Evolutionary conservation across 2,113 vertebrate genomes (phyloP).

Genomic region (Pseudopodoces humilis): DNA sequence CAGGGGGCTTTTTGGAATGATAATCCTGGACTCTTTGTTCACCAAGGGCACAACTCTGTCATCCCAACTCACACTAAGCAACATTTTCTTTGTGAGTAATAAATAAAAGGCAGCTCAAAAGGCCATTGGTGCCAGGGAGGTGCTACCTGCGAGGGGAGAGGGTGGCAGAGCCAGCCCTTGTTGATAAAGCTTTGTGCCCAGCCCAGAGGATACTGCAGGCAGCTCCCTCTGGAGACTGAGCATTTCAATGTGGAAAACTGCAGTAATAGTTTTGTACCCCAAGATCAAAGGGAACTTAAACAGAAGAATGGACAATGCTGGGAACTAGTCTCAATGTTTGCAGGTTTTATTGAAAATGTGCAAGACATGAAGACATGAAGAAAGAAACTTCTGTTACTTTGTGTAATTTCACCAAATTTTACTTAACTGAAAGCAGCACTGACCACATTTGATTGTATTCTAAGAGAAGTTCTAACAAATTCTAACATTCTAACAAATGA

Average conservation of each 20-base stretch:
- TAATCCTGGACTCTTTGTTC: constrained; percentile 55
- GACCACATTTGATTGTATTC: neutral
- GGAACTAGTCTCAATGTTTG: neutral
- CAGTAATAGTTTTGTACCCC: neutral
- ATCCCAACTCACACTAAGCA: neutral
- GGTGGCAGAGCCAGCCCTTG: neutral
- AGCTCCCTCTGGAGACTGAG: neutral
- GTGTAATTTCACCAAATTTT: neutral
- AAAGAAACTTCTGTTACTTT: neutral
- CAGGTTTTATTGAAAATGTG: neutral
- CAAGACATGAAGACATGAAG: neutral
- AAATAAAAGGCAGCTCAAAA: neutral
- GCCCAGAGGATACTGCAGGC: neutral
- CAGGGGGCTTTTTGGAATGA: constrained; percentile 44
- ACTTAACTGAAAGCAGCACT: neutral
- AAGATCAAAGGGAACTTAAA: neutral
- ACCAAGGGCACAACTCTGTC: constrained; percentile 29
- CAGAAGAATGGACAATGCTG: neutral
- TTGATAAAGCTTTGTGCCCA: neutral
- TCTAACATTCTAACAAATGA: neutral
- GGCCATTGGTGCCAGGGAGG: neutral
- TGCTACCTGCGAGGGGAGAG: neutral
- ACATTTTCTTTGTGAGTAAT: neutral
- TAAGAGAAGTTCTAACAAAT: neutral
- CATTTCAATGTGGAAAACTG: neutral